phyloP scores from a whole-genome alignment of 2,113 vertebrate genomes.

The Alligator sinensis region DNA sequence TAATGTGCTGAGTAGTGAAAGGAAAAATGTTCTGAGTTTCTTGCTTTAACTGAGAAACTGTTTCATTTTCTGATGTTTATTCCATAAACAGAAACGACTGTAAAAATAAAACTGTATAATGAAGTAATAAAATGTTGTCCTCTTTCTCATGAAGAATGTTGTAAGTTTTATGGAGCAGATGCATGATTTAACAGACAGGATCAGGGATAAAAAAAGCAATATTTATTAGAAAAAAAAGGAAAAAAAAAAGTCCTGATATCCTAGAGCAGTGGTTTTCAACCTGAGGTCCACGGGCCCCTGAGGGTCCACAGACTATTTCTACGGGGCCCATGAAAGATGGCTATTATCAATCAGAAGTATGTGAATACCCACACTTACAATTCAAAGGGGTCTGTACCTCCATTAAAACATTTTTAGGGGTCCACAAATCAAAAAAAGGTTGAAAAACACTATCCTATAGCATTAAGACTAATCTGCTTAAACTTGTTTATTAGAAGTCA shows the following conservation, averaged over 20 bases:
- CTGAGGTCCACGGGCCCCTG: no score
- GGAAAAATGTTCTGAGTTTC: rapidly evolving
- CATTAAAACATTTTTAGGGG: no score
- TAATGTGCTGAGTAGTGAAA: background rate
- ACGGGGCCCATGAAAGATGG: no score
- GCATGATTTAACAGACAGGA: background rate
- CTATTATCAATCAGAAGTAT: no score
- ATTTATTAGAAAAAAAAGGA: background rate
- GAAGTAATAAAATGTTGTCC: background rate
- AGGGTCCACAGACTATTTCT: no score
- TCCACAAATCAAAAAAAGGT: no score
- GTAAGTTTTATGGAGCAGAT: background rate
- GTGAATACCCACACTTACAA: no score
- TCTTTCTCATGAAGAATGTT: background rate
- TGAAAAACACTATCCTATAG: background rate
- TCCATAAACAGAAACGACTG: background rate
- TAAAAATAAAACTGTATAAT: background rate
- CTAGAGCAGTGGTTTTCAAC: background rate
- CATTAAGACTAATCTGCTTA: background rate
- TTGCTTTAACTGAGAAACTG: background rate
- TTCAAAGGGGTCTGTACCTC: no score
- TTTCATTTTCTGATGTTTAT: background rate
- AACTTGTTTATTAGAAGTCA: background rate
- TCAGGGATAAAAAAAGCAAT: conserved; percentile 3
- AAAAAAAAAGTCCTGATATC: no score